Evolutionary conservation across 2,888 invertebrate species (phyloP), one percentile per base, ranked within the genome.

Genomic region (Hydroisotoma schaefferi): DNA sequence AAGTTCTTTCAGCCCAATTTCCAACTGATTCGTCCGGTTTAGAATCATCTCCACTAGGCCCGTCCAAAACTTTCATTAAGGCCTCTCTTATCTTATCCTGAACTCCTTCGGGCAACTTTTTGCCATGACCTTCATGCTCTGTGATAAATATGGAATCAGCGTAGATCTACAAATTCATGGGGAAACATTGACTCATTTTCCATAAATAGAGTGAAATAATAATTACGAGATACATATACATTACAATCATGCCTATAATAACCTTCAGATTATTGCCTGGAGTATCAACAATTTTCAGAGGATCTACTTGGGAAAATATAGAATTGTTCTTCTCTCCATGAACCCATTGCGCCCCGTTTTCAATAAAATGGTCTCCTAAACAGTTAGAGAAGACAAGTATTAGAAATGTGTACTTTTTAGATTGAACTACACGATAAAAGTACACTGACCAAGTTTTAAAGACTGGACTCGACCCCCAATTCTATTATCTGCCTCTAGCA

Each of bases 311-410:
- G 78, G 90, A 88, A 74, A 89, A 92, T 74, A 93, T 87, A 0
- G 90, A 89, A 79, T 94, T 94, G 23, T 90, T 89, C 43, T 90
- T 79, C 51, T 92, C 90, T 38, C 94, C 94, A 75, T 94, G 93
- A 72, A 94, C 90, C 90, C 92, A 93, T 77, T 93, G 93, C 28
- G 93, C 93, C 57, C 94, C 94, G 66, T 92, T 78, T 79, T 94
- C 93, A 48, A 93, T 82, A 76, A 76, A 77, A 52, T 78, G 74
- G 25, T 75, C 75, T 37, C 78, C 81, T 81, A 37, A 49, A 55
- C 20, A 53, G 8, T 25, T 47, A 10, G n/a, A 20, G 23, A 47
- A 18, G 8, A 47, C 33, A 10, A 10, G 6, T 38, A 20, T 18
- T n/a, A 28, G n/a, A 5, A 29, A n/a, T 43, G 43, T 43, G 43